These are phyloP conservation scores for Drosophila gunungcola DNA, from an alignment of 1,140 invertebrate genomes.

Conservation along the genomic window DNA sequence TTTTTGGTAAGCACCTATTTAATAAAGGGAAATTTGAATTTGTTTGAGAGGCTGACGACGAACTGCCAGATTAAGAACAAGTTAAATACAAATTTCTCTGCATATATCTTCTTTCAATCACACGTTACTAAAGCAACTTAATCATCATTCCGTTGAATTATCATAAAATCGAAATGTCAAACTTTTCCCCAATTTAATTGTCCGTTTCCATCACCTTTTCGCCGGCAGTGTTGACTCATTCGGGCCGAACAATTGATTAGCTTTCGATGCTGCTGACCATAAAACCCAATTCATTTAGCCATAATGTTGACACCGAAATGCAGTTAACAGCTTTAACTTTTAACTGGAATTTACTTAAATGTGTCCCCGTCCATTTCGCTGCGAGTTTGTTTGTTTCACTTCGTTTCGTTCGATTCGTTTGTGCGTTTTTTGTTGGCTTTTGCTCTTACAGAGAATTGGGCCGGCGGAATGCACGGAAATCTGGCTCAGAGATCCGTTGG, in stretches of 20 bases:
- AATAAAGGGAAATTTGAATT: no score
- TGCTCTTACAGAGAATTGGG: conserved; percentile 65
- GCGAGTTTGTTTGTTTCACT: conserved; percentile 8
- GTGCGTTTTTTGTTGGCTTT: conserved; percentile 35
- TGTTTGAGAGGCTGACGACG: no score
- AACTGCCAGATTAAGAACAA: no score
- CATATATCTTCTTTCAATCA: conserved; percentile 9
- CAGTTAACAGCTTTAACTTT: conserved; percentile 70
- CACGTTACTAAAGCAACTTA: conserved; percentile 19
- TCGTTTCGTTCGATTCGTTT: conserved; percentile 13
- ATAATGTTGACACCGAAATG: conserved; percentile 73
- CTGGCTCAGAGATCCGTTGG: conserved; percentile 34
- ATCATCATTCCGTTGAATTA: conserved; percentile 31
- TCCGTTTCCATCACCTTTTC: conserved; percentile 29
- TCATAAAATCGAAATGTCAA: conserved; percentile 37
- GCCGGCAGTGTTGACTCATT: conserved; percentile 63
- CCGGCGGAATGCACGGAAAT: conserved; percentile 63
- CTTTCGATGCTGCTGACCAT: conserved; percentile 66
- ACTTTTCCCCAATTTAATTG: conserved; percentile 30
- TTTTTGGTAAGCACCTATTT: no score
- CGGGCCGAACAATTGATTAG: conserved; percentile 69
- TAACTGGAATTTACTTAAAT: conserved; percentile 65
- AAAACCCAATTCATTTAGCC: conserved; percentile 70
- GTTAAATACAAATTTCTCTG: not conserved
- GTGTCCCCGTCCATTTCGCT: conserved; percentile 6